A percentile compares a stretch with the other conserved stretches of the same genome.
These are phyloP conservation scores for Orthochromis indermauri DNA, from an alignment of 2,113 vertebrate species.

Conservation along the genomic window DNA sequence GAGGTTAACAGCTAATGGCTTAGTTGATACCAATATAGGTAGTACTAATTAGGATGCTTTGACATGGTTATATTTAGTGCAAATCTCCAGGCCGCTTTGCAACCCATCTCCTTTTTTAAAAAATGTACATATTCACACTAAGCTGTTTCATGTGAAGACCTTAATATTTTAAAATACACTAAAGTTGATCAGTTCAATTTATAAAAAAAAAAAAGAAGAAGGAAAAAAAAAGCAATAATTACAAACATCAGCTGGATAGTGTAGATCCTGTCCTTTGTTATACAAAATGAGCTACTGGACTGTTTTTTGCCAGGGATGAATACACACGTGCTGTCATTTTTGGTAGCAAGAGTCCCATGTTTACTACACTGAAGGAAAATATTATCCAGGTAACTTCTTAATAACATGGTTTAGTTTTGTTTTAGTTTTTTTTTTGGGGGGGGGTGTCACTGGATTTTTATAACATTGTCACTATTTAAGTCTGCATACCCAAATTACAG, in stretches of 20 bases:
- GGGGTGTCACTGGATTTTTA: no score
- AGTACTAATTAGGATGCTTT: background rate
- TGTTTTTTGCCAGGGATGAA: background rate
- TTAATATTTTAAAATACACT: background rate
- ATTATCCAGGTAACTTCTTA: background rate
- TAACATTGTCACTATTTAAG: background rate
- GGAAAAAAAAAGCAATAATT: background rate
- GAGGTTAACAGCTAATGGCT: background rate
- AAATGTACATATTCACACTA: background rate
- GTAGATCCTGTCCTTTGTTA: background rate
- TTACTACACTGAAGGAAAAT: background rate
- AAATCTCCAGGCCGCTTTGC: background rate
- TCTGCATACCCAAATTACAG: background rate
- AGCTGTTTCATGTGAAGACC: background rate
- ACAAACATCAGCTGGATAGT: background rate
- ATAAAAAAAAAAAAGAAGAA: background rate
- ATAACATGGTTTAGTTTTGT: background rate
- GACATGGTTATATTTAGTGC: background rate
- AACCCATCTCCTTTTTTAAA: background rate
- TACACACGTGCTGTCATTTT: background rate
- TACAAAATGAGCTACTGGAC: background rate
- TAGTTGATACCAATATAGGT: background rate
- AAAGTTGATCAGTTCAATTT: background rate
- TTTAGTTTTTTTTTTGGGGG: rapidly evolving
- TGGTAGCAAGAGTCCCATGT: background rate